Conservation (phyloP, 2,888 invertebrate genomes). For the Tipula unca region DNA sequence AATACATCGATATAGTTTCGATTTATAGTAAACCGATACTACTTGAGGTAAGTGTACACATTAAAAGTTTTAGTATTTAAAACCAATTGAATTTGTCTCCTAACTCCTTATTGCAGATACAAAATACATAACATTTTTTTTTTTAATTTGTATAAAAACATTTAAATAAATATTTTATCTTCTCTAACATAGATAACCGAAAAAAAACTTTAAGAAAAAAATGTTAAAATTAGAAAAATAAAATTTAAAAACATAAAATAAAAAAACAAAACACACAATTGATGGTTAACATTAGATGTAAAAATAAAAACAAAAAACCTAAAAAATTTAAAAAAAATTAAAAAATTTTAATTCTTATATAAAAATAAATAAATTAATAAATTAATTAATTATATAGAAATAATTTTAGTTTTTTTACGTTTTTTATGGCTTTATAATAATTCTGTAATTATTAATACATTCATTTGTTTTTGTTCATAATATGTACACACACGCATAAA, state of each 20-base stretch:
- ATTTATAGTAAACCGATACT: not conserved
- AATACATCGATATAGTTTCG: not conserved
- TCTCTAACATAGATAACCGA: conserved; percentile 15
- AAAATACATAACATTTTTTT: not conserved
- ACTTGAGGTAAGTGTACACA: not conserved
- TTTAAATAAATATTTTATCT: not conserved
- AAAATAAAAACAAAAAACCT: not conserved
- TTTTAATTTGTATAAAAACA: not conserved
- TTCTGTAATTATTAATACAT: not conserved
- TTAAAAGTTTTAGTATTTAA: not conserved
- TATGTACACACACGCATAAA: not conserved
- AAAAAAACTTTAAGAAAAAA: not conserved
- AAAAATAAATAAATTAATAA: not conserved
- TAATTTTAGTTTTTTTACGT: conserved; percentile 1
- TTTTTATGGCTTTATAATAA: conserved; percentile 1
- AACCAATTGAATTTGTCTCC: not conserved
- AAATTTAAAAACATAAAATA: not conserved
- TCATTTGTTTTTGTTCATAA: not conserved
- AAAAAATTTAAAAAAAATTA: not conserved
- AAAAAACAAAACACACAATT: conserved; percentile 8
- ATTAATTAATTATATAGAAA: not conserved
- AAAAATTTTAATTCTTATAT: not conserved
- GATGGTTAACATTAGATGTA: conserved; percentile 19
- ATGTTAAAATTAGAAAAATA: not conserved
- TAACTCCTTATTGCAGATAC: not conserved